Base-by-base conservation (phyloP, 2,797 vertebrate species). In the Cyprinodon diabolis region DNA sequence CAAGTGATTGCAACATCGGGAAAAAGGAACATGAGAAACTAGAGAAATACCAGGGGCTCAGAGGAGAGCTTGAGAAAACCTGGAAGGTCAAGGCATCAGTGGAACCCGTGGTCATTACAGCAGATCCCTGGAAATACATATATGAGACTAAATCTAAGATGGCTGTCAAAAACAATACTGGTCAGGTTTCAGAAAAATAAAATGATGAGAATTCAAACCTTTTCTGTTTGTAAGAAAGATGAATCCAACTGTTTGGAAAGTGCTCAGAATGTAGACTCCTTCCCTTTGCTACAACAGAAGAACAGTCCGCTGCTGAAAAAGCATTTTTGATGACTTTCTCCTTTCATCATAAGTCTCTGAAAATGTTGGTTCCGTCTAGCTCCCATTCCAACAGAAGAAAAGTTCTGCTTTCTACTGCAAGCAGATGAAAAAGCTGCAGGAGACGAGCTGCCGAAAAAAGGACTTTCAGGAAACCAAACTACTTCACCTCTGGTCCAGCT, bases 331-430 rank as follows among this genome's bases (percentile, higher is more conserved):
- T 25, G 60, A 15, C n/a, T 17, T 56, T 21, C 37, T 73, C 52
- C 72, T 68, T 74, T 74, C 65, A 74, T 74, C 72, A 74, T 49
- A 52, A 56, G 11, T 21, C 25, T 49, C 25, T 72, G 30, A 74
- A 68, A 74, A 66, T 47, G 40, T n/a, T 55, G 51, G n/a, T 30
- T 65, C 60, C 66, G 40, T 37, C 19, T 15, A 17, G 7, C 43
- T 67, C 52, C 45, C 12, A 21, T 45, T 4, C 52, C 5, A 66
- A 47, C n/a, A 69, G 23, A 2, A 48, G 21, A 55, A 65, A 66
- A 25, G 3, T 43, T 70, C 58, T 49, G 12, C 23, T 66, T 30
- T 65, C 51, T 54, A 2, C n/a, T 25, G 35, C 10, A 19, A 48
- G 37, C 37, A 51, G 56, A 74, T 67, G 17, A 40, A 74, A 67